Conservation (phyloP, 1,140 invertebrate species). For the Portunus trituberculatus region DNA sequence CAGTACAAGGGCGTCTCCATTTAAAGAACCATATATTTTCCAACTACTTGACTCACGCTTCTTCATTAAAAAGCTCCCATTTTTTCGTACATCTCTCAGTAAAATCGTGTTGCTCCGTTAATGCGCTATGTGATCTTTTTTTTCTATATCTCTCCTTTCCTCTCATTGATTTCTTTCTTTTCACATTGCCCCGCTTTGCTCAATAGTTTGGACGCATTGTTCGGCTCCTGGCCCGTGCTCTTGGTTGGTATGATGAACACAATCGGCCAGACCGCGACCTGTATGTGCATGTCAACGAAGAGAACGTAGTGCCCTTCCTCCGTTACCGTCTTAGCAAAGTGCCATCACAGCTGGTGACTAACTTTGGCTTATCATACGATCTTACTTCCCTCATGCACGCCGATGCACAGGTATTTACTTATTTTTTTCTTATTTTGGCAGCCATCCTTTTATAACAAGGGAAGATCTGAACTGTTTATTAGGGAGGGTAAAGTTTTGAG, state of each 20-base stretch:
- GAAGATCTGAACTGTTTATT: too few species aligned
- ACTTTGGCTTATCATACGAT: constrained; percentile 77
- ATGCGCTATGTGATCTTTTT: background rate
- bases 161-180: background rate
- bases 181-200: background rate
- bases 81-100: background rate
- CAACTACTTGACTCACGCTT: too few species aligned
- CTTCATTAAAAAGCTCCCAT: too few species aligned
- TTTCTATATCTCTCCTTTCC: background rate
- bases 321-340: constrained; percentile 65
- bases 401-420: constrained; percentile 39
- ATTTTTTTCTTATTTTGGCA: too few species aligned
- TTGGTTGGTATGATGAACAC: constrained; percentile 81
- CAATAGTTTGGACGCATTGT: constrained; percentile 77
- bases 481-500: too few species aligned
- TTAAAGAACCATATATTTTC: too few species aligned
- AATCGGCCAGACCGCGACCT: constrained; percentile 80
- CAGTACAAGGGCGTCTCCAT: too few species aligned
- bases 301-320: constrained; percentile 78
- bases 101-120: background rate
- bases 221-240: constrained; percentile 80
- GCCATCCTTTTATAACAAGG: too few species aligned
- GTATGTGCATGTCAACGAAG: constrained; percentile 79
- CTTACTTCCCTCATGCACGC: constrained; percentile 78
- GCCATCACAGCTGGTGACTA: constrained; percentile 62